Conservation (phyloP, 2,888 invertebrate species). For the Cerastoderma edule region DNA sequence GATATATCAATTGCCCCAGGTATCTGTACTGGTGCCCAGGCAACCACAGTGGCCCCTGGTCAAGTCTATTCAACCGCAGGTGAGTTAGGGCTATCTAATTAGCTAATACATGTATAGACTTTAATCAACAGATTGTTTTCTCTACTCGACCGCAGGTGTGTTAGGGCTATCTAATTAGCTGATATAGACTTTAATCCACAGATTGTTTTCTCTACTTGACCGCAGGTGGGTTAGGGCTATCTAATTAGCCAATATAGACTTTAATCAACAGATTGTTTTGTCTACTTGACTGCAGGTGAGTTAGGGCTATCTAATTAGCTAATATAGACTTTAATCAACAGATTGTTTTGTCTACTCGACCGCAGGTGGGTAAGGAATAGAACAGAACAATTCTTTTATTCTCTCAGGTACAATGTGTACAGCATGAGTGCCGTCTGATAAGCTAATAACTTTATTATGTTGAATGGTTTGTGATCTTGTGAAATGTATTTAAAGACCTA, state of each 20-base stretch:
- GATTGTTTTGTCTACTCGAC: slow-evolving; percentile 65
- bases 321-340: too few relatives aligned
- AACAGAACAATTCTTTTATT: too few relatives aligned
- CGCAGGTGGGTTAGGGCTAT: slow-evolving; percentile 57
- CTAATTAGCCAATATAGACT: too few relatives aligned
- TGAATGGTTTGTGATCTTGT: too few relatives aligned
- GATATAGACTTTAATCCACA: too few relatives aligned
- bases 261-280: too few relatives aligned
- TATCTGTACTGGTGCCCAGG: slow-evolving; percentile 67
- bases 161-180: neutral
- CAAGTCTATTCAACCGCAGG: slow-evolving; percentile 66
- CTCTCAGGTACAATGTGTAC: too few relatives aligned
- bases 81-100: slow-evolving; percentile 39
- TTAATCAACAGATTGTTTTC: too few relatives aligned
- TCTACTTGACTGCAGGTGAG: slow-evolving; percentile 67
- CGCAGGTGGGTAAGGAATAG: slow-evolving; percentile 63
- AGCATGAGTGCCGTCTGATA: too few relatives aligned
- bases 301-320: neutral
- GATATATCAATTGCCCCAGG: slow-evolving; percentile 67
- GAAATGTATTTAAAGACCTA: too few relatives aligned
- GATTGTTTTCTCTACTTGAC: slow-evolving; percentile 64
- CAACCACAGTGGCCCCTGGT: slow-evolving; percentile 52
- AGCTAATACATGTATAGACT: too few relatives aligned
- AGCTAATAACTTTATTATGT: too few relatives aligned
- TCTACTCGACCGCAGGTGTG: slow-evolving; percentile 68